Conservation (phyloP, 2,113 vertebrate species). For the Alexandromys fortis region DNA sequence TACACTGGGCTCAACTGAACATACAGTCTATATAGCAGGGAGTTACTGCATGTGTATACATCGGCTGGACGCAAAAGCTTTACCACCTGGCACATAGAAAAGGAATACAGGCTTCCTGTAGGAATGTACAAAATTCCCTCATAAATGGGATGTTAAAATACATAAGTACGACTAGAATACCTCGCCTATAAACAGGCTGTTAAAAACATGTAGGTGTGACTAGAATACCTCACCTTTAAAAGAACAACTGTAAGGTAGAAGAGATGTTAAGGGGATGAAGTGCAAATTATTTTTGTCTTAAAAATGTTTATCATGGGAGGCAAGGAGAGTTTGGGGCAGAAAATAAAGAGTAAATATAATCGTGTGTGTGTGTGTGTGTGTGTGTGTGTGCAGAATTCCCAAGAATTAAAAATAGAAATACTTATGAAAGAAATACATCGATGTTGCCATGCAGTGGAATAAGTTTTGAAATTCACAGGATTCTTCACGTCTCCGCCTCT, state of each 20-base stretch:
- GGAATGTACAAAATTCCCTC: constrained; percentile 40
- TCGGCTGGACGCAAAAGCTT: constrained; percentile 26
- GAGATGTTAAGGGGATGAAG: not conserved
- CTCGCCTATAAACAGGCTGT: not conserved
- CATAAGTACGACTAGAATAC: not conserved
- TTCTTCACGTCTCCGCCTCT: not conserved
- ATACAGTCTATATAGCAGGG: not conserved
- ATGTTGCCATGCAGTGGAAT: not conserved
- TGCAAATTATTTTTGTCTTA: constrained; percentile 22
- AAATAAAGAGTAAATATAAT: not conserved
- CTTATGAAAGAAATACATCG: not conserved
- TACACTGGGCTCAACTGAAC: constrained; percentile 46
- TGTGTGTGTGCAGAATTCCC: not conserved
- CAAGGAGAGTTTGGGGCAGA: not conserved
- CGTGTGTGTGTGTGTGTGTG: too few species aligned
- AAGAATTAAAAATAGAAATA: not conserved
- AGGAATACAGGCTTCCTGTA: not conserved
- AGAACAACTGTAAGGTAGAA: not conserved
- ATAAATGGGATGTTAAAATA: constrained; percentile 32
- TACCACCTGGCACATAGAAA: not conserved
- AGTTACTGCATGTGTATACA: constrained; percentile 53
- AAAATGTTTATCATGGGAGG: not conserved
- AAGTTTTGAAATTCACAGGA: not conserved
- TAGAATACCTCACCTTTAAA: not conserved
- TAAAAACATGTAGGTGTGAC: constrained; percentile 21